These are phyloP conservation scores for Oenanthe melanoleuca DNA, from an alignment of 2,113 vertebrate species.

Conservation along the genomic window DNA sequence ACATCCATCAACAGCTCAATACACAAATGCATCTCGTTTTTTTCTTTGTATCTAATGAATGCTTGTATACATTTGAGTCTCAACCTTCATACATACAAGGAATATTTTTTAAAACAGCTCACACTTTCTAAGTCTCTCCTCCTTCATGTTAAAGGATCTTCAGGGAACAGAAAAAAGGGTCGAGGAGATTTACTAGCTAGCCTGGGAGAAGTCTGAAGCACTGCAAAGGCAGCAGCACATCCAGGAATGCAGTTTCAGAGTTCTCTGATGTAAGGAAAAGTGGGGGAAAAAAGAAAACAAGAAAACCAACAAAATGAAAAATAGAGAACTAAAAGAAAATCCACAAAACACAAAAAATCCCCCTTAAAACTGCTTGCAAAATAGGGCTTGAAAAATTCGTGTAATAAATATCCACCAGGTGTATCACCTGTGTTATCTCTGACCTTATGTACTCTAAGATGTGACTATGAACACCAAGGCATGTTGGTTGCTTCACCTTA, in stretches of 20 bases:
- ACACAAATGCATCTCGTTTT: not conserved
- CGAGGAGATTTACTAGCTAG: not conserved
- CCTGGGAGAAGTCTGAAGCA: not conserved
- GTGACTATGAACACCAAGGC: not conserved
- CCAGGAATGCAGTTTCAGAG: not conserved
- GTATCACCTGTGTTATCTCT: not conserved
- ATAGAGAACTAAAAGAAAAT: not conserved
- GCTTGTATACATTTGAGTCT: not conserved
- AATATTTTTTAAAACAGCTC: not conserved
- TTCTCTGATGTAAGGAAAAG: not conserved
- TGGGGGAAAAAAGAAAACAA: accelerated
- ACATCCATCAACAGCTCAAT: not conserved
- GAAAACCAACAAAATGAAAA: not conserved
- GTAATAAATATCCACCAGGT: not conserved
- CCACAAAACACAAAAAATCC: accelerated
- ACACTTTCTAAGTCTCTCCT: not conserved
- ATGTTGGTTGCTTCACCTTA: not conserved
- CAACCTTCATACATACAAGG: not conserved
- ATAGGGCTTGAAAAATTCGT: not conserved
- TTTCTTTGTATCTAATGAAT: not conserved
- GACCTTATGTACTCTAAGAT: not conserved
- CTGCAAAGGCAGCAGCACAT: not conserved
- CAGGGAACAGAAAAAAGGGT: not conserved
- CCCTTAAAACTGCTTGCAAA: not conserved
- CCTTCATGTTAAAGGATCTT: not conserved